phyloP scores from a whole-genome alignment of 2,113 vertebrate species.

The Cavia aperea region DNA sequence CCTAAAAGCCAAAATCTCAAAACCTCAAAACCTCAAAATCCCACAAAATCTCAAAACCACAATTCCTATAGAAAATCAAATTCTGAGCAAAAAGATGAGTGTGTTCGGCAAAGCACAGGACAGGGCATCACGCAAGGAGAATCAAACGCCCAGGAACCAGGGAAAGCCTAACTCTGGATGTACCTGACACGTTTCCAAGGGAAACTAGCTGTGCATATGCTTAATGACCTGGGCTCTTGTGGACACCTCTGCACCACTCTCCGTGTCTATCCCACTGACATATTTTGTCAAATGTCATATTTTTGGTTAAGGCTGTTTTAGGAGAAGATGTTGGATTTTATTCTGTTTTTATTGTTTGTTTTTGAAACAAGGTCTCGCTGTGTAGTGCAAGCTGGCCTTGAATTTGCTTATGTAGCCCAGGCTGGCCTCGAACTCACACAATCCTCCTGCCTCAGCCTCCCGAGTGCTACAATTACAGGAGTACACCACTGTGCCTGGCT shows the following conservation, averaged over 20 bases:
- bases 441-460: too few species aligned
- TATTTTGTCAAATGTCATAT: background rate
- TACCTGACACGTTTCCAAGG: background rate
- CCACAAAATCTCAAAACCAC: too few species aligned
- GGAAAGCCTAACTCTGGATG: background rate
- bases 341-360: background rate
- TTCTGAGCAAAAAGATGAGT: too few species aligned
- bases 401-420: too few species aligned
- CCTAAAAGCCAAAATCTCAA: background rate
- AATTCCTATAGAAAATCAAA: background rate
- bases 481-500: too few species aligned
- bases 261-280: too few species aligned
- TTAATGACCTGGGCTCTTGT: too few species aligned
- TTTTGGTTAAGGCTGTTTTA: background rate
- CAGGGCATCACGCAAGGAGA: background rate
- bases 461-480: too few species aligned
- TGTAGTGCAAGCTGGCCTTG: background rate
- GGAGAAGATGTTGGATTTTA: background rate
- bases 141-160: background rate
- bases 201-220: background rate
- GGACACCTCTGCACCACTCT: background rate
- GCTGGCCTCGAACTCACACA: too few species aligned
- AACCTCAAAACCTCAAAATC: too few species aligned
- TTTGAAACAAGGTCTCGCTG: background rate
- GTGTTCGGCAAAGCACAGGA: too few species aligned